phyloP scores from a whole-genome alignment of 2,113 vertebrate genomes.

The Syrrhaptes paradoxus region DNA sequence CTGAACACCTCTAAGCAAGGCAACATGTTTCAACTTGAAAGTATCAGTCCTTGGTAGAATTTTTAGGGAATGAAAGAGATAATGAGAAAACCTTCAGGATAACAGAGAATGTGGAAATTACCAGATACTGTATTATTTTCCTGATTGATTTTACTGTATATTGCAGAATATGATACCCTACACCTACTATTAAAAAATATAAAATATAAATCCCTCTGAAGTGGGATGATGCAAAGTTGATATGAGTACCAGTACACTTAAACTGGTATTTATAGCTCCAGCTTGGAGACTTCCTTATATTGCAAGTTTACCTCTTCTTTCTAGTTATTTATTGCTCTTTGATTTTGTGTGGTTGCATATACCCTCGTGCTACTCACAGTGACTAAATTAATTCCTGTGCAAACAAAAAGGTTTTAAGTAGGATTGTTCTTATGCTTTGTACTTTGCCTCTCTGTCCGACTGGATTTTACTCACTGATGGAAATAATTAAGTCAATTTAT shows the following conservation, averaged over 20 bases:
- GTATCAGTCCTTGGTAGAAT: neutral
- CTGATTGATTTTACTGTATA: neutral
- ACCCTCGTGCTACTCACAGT: neutral
- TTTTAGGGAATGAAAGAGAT: neutral
- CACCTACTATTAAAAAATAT: neutral
- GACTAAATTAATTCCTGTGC: neutral
- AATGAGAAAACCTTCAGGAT: neutral
- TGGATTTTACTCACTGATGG: neutral
- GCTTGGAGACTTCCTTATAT: neutral
- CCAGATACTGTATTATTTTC: neutral
- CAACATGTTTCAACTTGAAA: neutral
- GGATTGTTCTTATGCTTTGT: neutral
- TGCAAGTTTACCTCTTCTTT: neutral
- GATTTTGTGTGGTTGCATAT: neutral
- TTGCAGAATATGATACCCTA: neutral
- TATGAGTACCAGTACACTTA: neutral
- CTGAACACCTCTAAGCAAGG: neutral
- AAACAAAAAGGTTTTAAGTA: neutral
- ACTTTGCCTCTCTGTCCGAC: neutral
- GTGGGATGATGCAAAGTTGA: neutral
- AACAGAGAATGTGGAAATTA: neutral
- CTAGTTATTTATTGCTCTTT: slow-evolving; percentile 28
- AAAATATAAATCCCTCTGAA: neutral
- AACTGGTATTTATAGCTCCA: neutral
- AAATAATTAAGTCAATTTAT: neutral